Percentiles rank a stretch among this genome's conserved stretches.
These are phyloP conservation scores for Disparrhopalites patrizii DNA, from an alignment of 2,888 invertebrate species.

Conservation along the genomic window DNA sequence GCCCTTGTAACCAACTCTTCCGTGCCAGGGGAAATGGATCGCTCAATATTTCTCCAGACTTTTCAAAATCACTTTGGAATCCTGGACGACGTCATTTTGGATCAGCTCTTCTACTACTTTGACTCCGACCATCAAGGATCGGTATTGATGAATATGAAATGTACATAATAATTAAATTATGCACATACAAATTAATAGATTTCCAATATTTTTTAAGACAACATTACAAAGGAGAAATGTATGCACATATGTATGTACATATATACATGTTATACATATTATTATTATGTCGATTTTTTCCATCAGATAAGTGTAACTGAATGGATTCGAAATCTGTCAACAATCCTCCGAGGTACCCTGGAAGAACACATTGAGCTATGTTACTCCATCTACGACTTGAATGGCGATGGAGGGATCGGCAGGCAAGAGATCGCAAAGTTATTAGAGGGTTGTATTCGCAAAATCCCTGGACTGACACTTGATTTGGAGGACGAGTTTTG, in stretches of 20 bases:
- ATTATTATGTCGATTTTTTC: too few relatives aligned
- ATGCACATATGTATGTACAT: not conserved
- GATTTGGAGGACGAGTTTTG: conserved; percentile 74
- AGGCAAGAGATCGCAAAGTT: conserved; percentile 78
- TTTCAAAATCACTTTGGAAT: not conserved
- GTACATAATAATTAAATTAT: not conserved
- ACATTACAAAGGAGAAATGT: not conserved
- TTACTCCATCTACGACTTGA: conserved; percentile 74
- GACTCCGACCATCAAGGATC: not conserved
- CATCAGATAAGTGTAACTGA: conserved; percentile 53
- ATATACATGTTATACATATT: not conserved
- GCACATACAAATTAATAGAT: not conserved
- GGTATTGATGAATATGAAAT: not conserved
- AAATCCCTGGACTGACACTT: conserved; percentile 16
- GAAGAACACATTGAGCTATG: conserved; percentile 68
- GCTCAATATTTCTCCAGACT: not conserved
- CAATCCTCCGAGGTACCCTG: conserved; percentile 66
- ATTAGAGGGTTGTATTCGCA: conserved; percentile 57
- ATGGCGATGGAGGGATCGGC: conserved; percentile 73
- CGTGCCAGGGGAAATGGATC: not conserved
- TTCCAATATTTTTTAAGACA: too few relatives aligned
- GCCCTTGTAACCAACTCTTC: too few relatives aligned
- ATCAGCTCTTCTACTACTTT: not conserved
- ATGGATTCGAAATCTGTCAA: conserved; percentile 70
- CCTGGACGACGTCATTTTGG: not conserved